A percentile compares a stretch with the other conserved stretches of the same genome.
Conservation (phyloP, 2,797 vertebrate species). For the Siniperca undulata region DNA sequence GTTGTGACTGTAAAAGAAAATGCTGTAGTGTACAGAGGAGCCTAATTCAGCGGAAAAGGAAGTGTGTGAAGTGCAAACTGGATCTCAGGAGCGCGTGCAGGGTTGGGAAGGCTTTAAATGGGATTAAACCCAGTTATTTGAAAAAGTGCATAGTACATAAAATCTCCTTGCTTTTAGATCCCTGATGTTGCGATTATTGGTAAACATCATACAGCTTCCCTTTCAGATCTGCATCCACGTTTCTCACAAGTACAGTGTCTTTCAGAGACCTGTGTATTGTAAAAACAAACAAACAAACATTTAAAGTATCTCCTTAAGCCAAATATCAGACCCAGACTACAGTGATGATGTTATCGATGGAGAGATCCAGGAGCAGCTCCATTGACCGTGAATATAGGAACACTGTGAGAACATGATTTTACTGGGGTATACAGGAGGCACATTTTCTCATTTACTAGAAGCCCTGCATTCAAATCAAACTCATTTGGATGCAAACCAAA, state of each 20-base stretch:
- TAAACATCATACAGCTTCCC: neutral
- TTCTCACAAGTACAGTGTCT: neutral
- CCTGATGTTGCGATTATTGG: neutral
- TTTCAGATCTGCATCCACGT: neutral
- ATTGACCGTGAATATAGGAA: neutral
- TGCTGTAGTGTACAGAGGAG: neutral
- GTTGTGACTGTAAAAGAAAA: neutral
- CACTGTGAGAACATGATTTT: neutral
- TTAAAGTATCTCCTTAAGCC: neutral
- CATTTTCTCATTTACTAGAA: neutral
- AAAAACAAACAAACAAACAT: neutral
- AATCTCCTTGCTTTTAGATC: neutral
- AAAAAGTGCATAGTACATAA: neutral
- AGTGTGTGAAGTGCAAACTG: neutral
- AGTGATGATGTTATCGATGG: neutral
- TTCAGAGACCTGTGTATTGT: neutral
- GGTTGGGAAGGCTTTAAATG: constrained; percentile 29
- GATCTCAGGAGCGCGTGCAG: constrained; percentile 6
- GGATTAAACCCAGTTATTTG: constrained; percentile 50
- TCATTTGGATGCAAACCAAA: neutral
- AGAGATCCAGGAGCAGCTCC: neutral
- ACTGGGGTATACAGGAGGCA: too few species aligned
- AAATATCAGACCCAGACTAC: neutral
- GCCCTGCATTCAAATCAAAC: neutral
- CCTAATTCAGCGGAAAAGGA: constrained; percentile 13